Evolutionary conservation across 2,888 invertebrate species (phyloP), one percentile per base, ranked within the genome.

Genomic region (Agriopis marginaria): DNA sequence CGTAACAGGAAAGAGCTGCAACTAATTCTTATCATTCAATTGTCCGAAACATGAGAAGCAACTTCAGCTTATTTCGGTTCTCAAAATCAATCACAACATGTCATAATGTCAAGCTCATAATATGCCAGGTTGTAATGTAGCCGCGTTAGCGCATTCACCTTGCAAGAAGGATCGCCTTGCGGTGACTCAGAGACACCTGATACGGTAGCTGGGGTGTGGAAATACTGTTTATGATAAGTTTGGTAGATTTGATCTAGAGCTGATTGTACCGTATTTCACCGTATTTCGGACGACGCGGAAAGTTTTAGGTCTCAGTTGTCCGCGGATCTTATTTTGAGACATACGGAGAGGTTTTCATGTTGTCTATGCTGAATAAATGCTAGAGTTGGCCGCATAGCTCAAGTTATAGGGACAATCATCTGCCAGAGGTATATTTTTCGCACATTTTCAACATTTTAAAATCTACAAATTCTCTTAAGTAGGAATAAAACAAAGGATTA

Each of bases 141-240:
- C 76, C 77, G 79, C 73, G 78, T 80, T 79, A 61, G 83, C 78
- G 73, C 80, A 84, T 79, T 88, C 80, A 86, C 89, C 89, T 89
- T 87, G 88, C 78, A 69, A 54, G 59, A 74, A 77, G 82, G 86
- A 88, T 89, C 88, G 82, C 84, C 82, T 88, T 86, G 86, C 87
- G 76, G 77, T 87, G 87, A 87, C 81, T 88, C 87, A 89, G 73
- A 6, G 54, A 55, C 55, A 85, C 75, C 63, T 60, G 77, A 84
- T 77, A 81, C 70, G 49, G 65, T 76, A 74, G 77, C 74, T 61
- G 65, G 70, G 51, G 66, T 62, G 45, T 63, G 58, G 51, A 63
- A 71, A 66, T 67, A 60, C 47, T 51, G 50, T 53, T 64, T 70
- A 62, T 51, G 44, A 66, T 58, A 66, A 63, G 66, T 70, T 68